Conservation (phyloP, 2,888 invertebrate genomes). For the Acanthosepion esculentum region DNA sequence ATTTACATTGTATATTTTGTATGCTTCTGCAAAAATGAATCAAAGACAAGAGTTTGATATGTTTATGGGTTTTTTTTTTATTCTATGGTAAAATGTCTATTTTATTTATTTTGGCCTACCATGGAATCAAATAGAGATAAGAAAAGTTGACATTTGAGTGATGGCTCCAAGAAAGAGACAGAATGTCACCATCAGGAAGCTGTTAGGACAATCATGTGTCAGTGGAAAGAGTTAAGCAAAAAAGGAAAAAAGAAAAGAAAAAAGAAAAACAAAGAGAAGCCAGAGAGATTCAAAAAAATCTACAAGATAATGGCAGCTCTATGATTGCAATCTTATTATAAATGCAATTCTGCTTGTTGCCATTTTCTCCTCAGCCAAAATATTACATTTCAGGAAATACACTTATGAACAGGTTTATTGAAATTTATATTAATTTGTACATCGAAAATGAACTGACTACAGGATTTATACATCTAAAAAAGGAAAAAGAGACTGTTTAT, state of each 20-base stretch:
- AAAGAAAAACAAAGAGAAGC: too few relatives aligned
- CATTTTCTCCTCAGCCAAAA: neutral
- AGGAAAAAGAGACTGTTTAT: too few relatives aligned
- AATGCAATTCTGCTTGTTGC: neutral
- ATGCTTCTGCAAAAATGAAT: neutral
- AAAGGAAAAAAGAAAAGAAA: neutral
- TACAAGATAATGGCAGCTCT: neutral
- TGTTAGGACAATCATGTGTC: constrained; percentile 33
- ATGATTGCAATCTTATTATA: neutral
- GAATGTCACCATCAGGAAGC: constrained; percentile 17
- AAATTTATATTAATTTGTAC: neutral
- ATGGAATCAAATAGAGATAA: neutral
- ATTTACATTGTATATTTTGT: neutral
- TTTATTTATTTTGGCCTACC: neutral
- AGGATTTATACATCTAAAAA: too few relatives aligned
- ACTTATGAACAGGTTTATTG: neutral
- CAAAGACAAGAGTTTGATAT: neutral
- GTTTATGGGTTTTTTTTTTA: neutral
- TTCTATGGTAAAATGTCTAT: neutral
- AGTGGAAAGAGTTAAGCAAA: too few relatives aligned
- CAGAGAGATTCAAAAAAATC: neutral
- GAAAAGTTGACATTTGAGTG: constrained; percentile 17
- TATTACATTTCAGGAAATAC: neutral
- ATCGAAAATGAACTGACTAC: too few relatives aligned
- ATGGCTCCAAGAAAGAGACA: neutral